Conservation (phyloP, 1,140 invertebrate species). For the Zaprionus capensis region DNA sequence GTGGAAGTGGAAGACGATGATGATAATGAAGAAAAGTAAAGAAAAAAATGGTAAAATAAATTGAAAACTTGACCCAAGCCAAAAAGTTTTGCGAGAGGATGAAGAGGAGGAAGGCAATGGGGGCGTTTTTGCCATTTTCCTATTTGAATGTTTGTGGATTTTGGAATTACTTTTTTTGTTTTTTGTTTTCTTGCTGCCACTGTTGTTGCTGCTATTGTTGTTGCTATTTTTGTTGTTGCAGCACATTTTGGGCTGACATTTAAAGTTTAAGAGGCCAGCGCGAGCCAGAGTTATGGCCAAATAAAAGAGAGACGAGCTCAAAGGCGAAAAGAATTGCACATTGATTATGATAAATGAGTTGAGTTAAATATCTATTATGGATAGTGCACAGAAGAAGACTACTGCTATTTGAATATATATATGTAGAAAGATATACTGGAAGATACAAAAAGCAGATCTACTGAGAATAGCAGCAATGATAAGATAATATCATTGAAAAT, state of each 20-base stretch:
- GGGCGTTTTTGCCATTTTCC: constrained; percentile 28
- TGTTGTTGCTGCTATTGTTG: constrained; percentile 23
- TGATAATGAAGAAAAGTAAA: not conserved
- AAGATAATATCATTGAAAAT: too few relatives aligned
- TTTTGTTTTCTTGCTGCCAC: constrained; percentile 11
- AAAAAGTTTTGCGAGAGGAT: not conserved
- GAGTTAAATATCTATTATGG: constrained; percentile 2
- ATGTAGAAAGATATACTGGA: not conserved
- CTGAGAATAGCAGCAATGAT: not conserved
- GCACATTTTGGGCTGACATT: constrained; percentile 68
- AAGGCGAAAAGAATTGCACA: constrained; percentile 23
- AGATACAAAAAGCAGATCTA: not conserved
- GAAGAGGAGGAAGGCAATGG: not conserved
- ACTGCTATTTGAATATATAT: not conserved
- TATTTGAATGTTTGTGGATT: constrained; percentile 27
- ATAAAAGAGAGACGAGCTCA: not conserved
- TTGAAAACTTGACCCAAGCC: constrained; percentile 39
- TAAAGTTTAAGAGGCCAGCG: constrained; percentile 76
- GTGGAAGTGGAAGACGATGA: not conserved
- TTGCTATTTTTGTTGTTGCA: constrained; percentile 25
- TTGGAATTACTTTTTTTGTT: constrained; percentile 14
- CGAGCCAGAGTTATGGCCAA: constrained; percentile 34
- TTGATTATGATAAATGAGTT: constrained; percentile 21
- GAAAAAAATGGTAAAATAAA: constrained; percentile 12
- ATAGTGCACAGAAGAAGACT: not conserved